Evolutionary conservation across 2,113 vertebrate genomes (phyloP).

Genomic region (Phylloscopus whistleri): DNA sequence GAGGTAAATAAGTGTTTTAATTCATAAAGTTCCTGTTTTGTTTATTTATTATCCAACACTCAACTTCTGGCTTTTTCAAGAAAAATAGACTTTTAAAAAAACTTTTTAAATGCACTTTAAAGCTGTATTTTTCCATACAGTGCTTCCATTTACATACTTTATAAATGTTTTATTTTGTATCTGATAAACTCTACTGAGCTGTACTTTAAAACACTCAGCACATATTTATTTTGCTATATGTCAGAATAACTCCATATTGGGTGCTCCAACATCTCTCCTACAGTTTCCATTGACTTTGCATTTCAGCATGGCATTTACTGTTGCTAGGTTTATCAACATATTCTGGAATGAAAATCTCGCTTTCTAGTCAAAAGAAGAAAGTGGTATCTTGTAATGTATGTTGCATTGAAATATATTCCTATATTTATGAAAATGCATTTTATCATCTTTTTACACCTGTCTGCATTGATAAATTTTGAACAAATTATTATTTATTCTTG

Average conservation of each 20-base stretch:
- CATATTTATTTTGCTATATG: not conserved
- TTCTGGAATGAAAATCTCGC: conserved; percentile 2
- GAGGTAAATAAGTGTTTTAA: not conserved
- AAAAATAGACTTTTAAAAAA: not conserved
- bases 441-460: conserved; percentile 28
- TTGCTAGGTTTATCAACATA: not conserved
- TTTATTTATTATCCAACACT: not conserved
- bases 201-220: not conserved
- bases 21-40: not conserved
- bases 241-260: not conserved
- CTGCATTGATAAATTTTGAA: conserved; percentile 13
- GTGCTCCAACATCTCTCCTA: not conserved
- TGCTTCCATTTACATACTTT: not conserved
- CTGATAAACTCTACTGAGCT: not conserved
- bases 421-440: not conserved
- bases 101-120: not conserved
- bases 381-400: not conserved
- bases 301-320: not conserved
- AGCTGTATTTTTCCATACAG: not conserved
- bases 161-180: not conserved
- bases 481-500: conserved; percentile 16
- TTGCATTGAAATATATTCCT: not conserved
- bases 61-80: not conserved
- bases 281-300: conserved; percentile 1
- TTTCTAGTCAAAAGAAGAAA: not conserved